These are phyloP conservation scores for Phylloscopus trochilus DNA, from an alignment of 2,113 vertebrate genomes.

Conservation along the genomic window DNA sequence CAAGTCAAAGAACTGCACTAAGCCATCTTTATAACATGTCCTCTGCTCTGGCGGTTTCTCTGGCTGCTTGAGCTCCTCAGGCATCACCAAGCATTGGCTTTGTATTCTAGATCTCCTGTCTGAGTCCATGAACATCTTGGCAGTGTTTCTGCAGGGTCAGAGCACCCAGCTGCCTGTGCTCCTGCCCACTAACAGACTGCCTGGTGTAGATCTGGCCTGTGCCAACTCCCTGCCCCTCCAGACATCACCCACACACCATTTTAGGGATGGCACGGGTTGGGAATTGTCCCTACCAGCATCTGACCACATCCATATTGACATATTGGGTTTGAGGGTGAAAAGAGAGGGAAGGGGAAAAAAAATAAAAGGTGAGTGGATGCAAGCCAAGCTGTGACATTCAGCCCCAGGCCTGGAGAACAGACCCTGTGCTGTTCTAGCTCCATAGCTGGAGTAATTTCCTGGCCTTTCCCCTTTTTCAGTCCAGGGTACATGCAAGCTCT, in stretches of 20 bases:
- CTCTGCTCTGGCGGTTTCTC: neutral
- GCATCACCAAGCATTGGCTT: neutral
- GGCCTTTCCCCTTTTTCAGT: neutral
- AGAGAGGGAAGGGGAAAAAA: neutral
- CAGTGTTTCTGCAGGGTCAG: neutral
- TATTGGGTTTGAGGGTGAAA: neutral
- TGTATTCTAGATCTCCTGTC: neutral
- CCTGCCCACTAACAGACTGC: accelerated
- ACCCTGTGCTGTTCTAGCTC: neutral
- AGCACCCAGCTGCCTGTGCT: neutral
- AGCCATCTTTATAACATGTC: neutral
- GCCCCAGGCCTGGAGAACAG: neutral
- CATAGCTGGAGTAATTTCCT: neutral
- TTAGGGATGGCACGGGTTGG: neutral
- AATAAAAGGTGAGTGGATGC: neutral
- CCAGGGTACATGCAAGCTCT: neutral
- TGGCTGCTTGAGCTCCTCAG: neutral
- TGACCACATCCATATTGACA: neutral
- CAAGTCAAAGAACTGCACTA: neutral
- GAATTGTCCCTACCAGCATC: neutral
- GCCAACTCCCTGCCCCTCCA: neutral
- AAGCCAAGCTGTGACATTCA: neutral
- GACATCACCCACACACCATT: neutral
- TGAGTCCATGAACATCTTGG: neutral
- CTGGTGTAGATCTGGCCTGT: neutral